Evolutionary conservation across 2,888 invertebrate genomes (phyloP).

Genomic region (Acleris laterana): DNA sequence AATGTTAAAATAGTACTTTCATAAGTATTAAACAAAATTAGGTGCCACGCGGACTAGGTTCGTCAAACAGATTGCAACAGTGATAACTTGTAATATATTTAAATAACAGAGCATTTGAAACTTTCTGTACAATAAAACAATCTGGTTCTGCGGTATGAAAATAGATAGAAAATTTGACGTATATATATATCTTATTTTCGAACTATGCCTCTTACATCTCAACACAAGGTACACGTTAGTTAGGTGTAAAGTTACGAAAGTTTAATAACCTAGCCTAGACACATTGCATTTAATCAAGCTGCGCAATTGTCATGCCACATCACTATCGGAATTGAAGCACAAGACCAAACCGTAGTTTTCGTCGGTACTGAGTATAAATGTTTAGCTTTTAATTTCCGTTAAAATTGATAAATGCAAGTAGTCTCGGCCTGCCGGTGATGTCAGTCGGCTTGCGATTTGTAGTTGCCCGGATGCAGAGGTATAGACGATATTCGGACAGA

Average conservation of each 20-base stretch:
- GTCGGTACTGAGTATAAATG: too few relatives aligned
- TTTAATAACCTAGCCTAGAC: too few relatives aligned
- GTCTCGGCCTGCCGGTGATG: not conserved
- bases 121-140: slow-evolving; percentile 59
- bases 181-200: slow-evolving; percentile 51
- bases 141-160: slow-evolving; percentile 74
- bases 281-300: too few relatives aligned
- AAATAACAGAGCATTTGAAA: slow-evolving; percentile 58
- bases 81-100: slow-evolving; percentile 20
- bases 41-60: slow-evolving; percentile 8
- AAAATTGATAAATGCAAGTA: too few relatives aligned
- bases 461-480: slow-evolving; percentile 54
- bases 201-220: slow-evolving; percentile 60
- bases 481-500: slow-evolving; percentile 60
- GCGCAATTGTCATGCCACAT: too few relatives aligned
- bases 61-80: slow-evolving; percentile 15
- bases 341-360: too few relatives aligned
- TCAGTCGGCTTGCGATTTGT: slow-evolving; percentile 22
- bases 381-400: too few relatives aligned
- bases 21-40: slow-evolving; percentile 15
- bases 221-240: slow-evolving; percentile 10
- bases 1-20: slow-evolving; percentile 19
- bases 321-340: too few relatives aligned
- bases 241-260: slow-evolving; percentile 18
- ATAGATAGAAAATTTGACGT: slow-evolving; percentile 70